Evolutionary conservation across 2,113 vertebrate species (phyloP).

Genomic region (Bombycilla garrulus): DNA sequence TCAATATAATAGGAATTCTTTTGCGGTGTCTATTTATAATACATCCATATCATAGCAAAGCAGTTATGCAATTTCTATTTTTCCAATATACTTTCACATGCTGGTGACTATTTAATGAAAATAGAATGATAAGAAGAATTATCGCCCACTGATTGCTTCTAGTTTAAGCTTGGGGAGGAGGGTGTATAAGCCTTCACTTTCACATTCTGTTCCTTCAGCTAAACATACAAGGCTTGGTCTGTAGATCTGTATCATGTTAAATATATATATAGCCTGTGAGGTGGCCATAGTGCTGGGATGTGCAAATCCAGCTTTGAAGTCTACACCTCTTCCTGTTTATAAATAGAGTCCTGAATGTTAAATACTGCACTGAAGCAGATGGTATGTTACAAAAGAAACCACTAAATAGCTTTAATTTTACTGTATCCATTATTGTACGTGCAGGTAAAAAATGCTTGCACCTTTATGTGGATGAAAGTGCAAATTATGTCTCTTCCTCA

Average conservation of each 20-base stretch:
- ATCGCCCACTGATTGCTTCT: slow-evolving; percentile 64
- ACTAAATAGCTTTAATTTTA: slow-evolving; percentile 1
- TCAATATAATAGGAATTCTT: background rate
- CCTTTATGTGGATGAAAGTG: background rate
- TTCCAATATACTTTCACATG: background rate
- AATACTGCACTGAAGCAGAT: slow-evolving; percentile 32
- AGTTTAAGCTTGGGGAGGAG: slow-evolving; percentile 67
- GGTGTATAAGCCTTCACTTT: slow-evolving; percentile 12
- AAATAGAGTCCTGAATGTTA: slow-evolving; percentile 78
- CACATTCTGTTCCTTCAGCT: slow-evolving; percentile 29
- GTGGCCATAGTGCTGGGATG: slow-evolving; percentile 83
- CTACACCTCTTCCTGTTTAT: slow-evolving; percentile 78
- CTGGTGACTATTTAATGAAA: slow-evolving; percentile 61
- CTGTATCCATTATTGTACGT: background rate
- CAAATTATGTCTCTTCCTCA: background rate
- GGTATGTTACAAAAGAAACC: background rate
- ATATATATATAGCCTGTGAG: slow-evolving; percentile 72
- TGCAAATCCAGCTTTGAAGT: slow-evolving; percentile 71
- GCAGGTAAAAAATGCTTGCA: background rate
- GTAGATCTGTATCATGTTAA: slow-evolving; percentile 52
- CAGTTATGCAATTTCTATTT: background rate
- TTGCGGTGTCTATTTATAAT: background rate
- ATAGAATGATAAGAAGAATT: slow-evolving; percentile 63
- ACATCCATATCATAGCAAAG: background rate
- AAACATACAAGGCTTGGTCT: slow-evolving; percentile 55